Conservation (phyloP, 2,113 vertebrate genomes). For the Hemichromis elongatus region DNA sequence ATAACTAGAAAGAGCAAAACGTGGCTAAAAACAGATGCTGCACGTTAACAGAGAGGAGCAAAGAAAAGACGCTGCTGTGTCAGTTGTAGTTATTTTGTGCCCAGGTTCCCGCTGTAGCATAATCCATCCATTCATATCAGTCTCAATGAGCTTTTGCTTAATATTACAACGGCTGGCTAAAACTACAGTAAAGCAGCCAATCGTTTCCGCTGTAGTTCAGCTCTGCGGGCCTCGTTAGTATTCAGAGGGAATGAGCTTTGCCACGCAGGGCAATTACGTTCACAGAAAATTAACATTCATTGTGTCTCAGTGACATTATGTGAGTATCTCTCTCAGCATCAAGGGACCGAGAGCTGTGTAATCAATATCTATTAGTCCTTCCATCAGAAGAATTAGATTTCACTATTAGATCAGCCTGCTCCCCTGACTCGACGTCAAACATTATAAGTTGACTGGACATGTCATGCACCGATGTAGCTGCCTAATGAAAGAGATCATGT, state of each 20-base stretch:
- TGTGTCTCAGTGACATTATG: constrained; percentile 56
- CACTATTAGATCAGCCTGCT: constrained; percentile 61
- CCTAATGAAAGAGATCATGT: constrained; percentile 66
- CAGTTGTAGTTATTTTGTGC: neutral
- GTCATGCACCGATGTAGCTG: constrained; percentile 33
- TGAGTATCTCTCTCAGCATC: constrained; percentile 53
- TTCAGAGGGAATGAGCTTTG: constrained; percentile 27
- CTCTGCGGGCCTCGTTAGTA: constrained; percentile 21
- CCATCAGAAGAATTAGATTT: constrained; percentile 70
- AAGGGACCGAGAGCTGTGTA: constrained; percentile 44
- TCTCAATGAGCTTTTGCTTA: neutral
- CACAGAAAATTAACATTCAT: constrained; percentile 60
- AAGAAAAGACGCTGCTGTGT: neutral
- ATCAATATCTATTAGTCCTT: constrained; percentile 72
- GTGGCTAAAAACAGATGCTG: neutral
- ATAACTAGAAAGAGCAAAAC: neutral
- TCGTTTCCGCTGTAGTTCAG: neutral
- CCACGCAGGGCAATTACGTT: constrained; percentile 33
- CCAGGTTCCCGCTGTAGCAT: neutral
- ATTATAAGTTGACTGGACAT: constrained; percentile 57
- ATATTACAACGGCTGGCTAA: neutral
- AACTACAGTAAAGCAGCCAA: neutral
- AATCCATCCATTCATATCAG: neutral
- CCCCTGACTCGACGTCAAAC: constrained; percentile 64
- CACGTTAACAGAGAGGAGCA: neutral